These are phyloP conservation scores for Antennarius striatus DNA, from an alignment of 2,113 vertebrate genomes.

Conservation along the genomic window DNA sequence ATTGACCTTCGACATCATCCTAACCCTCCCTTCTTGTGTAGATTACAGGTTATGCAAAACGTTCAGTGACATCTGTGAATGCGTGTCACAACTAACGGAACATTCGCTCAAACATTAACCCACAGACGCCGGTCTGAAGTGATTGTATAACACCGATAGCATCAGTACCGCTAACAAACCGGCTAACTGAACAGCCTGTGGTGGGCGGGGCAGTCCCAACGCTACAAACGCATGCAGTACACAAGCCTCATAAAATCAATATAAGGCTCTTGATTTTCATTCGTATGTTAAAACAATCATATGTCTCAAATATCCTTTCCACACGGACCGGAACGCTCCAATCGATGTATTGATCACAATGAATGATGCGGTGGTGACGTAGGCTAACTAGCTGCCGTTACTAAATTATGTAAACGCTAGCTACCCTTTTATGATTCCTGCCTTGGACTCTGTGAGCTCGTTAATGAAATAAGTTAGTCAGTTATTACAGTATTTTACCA, in stretches of 20 bases:
- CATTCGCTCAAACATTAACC: no score
- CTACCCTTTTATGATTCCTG: neutral
- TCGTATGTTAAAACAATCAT: fast-evolving
- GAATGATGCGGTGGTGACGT: neutral
- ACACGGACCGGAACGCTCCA: neutral
- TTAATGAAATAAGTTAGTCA: neutral
- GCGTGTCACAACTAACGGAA: no score
- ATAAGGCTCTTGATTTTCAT: neutral
- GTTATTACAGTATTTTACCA: neutral
- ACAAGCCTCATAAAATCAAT: neutral
- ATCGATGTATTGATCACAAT: neutral
- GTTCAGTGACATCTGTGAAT: no score
- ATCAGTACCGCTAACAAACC: no score
- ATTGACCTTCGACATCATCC: no score
- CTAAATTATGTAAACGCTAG: constrained; percentile 24
- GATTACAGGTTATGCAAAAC: no score
- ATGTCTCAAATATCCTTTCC: no score
- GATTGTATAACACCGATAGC: no score
- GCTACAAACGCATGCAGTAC: constrained; percentile 15
- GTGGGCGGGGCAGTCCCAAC: constrained; percentile 71
- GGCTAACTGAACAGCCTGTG: neutral
- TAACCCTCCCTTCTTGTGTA: no score
- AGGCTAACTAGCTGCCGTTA: constrained; percentile 59
- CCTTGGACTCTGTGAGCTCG: neutral
- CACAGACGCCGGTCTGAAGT: no score